Conservation (phyloP, 2,888 invertebrate species). For the Agrotis puta region DNA sequence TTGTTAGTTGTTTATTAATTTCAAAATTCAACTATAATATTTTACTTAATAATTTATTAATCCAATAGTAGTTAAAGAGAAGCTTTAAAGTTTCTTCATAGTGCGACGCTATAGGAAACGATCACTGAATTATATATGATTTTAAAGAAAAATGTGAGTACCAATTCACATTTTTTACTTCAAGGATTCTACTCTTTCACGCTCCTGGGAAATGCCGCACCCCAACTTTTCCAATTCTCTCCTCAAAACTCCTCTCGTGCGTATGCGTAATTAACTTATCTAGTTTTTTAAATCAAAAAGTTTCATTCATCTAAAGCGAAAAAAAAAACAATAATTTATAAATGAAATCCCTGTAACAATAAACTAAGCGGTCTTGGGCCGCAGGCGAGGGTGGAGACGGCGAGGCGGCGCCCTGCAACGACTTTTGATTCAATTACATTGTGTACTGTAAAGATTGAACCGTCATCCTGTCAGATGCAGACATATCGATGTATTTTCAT, state of each 20-base stretch:
- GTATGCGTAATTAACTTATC: too few species aligned
- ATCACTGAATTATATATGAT: too few species aligned
- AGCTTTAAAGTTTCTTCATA: too few species aligned
- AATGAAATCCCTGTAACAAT: constrained; percentile 40
- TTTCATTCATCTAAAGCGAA: background rate
- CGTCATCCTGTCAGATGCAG: constrained; percentile 15
- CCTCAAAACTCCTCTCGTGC: too few species aligned
- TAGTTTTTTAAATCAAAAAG: background rate
- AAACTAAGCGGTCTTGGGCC: constrained; percentile 18
- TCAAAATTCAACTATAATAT: background rate
- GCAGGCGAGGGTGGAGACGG: constrained; percentile 1
- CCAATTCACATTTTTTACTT: too few species aligned
- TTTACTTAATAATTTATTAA: too few species aligned
- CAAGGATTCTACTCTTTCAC: too few species aligned
- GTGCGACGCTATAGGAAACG: too few species aligned
- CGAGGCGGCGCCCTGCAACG: constrained; percentile 8
- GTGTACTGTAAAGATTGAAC: constrained; percentile 49
- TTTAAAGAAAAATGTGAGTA: too few species aligned
- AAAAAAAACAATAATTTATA: background rate
- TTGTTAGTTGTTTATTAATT: constrained; percentile 3
- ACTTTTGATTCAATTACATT: constrained; percentile 71
- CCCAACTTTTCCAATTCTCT: too few species aligned
- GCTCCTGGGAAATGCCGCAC: too few species aligned
- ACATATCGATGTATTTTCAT: constrained; percentile 15
- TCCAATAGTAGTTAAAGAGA: too few species aligned